A percentile compares a stretch with the other conserved stretches of the same genome.
Conservation (phyloP, 2,797 vertebrate genomes). For the Allobates femoralis region DNA sequence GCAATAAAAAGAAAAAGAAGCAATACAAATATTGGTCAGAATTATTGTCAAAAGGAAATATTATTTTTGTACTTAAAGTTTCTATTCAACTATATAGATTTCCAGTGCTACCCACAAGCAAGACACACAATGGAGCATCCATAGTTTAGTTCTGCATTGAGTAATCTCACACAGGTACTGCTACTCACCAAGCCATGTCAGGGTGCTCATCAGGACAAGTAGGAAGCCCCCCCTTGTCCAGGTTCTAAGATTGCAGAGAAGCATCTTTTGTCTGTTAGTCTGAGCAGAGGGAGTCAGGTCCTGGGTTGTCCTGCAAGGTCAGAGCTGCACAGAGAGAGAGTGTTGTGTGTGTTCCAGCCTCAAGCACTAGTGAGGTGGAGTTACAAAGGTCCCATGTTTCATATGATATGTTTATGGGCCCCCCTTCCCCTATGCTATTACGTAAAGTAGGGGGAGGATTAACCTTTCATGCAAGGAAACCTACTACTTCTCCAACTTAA, state of each 20-base stretch:
- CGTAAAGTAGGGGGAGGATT: conserved; percentile 38
- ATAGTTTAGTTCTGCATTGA: neutral
- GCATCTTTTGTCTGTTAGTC: conserved; percentile 61
- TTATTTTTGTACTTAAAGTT: neutral
- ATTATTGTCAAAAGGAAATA: no score
- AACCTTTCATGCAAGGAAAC: neutral
- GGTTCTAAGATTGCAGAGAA: conserved; percentile 52
- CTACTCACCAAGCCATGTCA: conserved; percentile 75
- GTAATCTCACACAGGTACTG: neutral
- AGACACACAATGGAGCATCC: neutral
- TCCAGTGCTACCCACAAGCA: neutral
- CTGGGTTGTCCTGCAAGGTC: conserved; percentile 34
- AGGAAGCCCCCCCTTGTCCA: conserved; percentile 69
- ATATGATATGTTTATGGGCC: conserved; percentile 57
- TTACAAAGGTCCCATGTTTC: conserved; percentile 51
- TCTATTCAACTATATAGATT: neutral
- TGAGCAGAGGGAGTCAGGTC: conserved; percentile 46
- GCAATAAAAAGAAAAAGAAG: neutral
- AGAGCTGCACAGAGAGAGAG: conserved; percentile 30
- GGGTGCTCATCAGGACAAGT: conserved; percentile 66
- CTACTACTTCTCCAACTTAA: neutral
- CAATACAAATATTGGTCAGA: no score
- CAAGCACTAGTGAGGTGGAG: conserved; percentile 50
- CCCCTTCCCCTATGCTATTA: conserved; percentile 44
- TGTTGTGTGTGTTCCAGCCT: conserved; percentile 30